Base-by-base conservation (phyloP, 1,140 invertebrate genomes). In the Anoplophora glabripennis region DNA sequence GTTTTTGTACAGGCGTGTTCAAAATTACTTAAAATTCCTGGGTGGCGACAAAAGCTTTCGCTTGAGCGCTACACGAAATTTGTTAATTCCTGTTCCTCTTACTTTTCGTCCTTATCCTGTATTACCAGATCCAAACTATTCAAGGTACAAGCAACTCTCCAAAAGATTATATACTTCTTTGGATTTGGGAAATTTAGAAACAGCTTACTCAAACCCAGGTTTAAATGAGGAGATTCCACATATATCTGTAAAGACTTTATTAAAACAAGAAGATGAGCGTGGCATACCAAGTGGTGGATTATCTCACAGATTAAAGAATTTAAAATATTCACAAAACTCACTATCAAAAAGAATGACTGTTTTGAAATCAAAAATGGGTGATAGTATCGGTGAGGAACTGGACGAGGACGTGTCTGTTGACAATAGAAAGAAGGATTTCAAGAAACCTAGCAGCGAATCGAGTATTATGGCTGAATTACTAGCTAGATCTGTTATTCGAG, bases 401-500 rank as follows among this genome's bases (percentile, higher is more conserved):
- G 56, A 66, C 52, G 55, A 65, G 35, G 71, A 75, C 37, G 38
- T 45, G 4, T 36, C 35, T 11, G 28, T 54, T 14, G n/a, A 9
- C 9, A 42, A n/a, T 4, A 68, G 12, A 71, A 53, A 46, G 61
- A 78, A 77, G 44, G 74, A 77, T 3, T 80, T 84, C 53, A 76
- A 78, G n/a, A 83, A 83, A 64, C 75, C 74, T 7, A 70, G 75
- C 45, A 81, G 79, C 54, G 81, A 85, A 66, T 80, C 83, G 2
- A 81, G 80, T 54, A 75, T 78, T 1, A 85, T 87, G 79, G 84
- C 83, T 1, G 82, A 84, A 8, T 77, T 86, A 52, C 71, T 88
- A 15, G 85, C 85, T 1, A 76, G 82, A 58, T 85, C 84, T 5
- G 79, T 87, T 1, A 79, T 84, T 57, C 78, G 79, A 42, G 79